Conservation (phyloP, 2,888 invertebrate genomes). For the Nemotelus pantherinus region DNA sequence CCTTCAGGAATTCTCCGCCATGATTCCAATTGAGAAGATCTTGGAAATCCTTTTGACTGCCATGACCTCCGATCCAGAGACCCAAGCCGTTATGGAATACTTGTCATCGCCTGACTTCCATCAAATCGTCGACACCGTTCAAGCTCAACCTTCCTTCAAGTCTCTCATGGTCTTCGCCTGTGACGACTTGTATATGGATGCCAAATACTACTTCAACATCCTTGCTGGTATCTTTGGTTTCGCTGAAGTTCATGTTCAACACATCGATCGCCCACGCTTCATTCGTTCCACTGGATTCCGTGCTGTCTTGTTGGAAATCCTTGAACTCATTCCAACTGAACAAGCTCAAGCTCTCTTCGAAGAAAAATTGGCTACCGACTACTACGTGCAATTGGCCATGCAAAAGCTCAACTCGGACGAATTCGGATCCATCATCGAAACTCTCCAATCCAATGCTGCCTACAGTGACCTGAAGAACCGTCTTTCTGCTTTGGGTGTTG, state of each 20-base stretch:
- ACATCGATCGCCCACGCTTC: background rate
- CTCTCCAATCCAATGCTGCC: conserved; percentile 34
- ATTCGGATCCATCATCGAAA: conserved; percentile 41
- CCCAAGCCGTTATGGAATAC: conserved; percentile 47
- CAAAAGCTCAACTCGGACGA: conserved; percentile 44
- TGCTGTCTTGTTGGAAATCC: conserved; percentile 43
- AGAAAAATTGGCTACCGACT: conserved; percentile 41
- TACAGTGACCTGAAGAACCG: conserved; percentile 36
- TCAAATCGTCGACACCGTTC: conserved; percentile 37
- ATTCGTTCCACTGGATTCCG: conserved; percentile 31
- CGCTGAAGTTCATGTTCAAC: conserved; percentile 32
- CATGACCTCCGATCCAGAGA: conserved; percentile 46
- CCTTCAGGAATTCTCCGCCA: conserved; percentile 23
- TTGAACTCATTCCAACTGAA: conserved; percentile 44
- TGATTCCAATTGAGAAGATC: conserved; percentile 40
- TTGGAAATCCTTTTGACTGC: conserved; percentile 36
- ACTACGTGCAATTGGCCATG: conserved; percentile 43
- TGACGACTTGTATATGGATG: conserved; percentile 43
- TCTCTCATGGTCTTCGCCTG: conserved; percentile 44
- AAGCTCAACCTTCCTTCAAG: conserved; percentile 23
- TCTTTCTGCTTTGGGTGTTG: conserved; percentile 42
- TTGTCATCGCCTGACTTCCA: conserved; percentile 44
- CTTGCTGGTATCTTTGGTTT: conserved; percentile 45
- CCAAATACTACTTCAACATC: conserved; percentile 47
- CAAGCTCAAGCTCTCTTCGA: conserved; percentile 37